Evolutionary conservation across 1,140 invertebrate species (phyloP), one percentile per base, ranked within the genome.

Genomic region (Drosophila ercepeae): DNA sequence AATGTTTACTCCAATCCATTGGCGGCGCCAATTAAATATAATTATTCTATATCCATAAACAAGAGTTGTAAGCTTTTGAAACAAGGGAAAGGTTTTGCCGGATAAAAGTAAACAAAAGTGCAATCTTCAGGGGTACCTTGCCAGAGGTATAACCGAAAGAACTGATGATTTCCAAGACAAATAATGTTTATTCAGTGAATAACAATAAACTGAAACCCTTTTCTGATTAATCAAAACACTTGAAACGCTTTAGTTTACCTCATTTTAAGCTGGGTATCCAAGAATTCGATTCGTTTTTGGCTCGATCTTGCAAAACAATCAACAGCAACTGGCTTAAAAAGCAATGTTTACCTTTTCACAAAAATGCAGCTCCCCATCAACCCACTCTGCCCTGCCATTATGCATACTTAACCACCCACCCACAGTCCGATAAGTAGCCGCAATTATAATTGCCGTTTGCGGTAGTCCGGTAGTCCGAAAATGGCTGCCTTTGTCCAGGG

Each of bases 371-470:
- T 25, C 21, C 14, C 45, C 41, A 21, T 21, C 21, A 2, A 21
- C 7, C 32, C 9, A 2, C 13, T 21, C n/a, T 13, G 5, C 34
- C n/a, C 34, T 16, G 34, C 34, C 34, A 39, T 13, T 39, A 16
- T 39, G 36, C 36, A 42, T 18, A 42, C 36, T 16, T 9, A 42
- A 1, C 16, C 14, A 16, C 13, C 63, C 39, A 14, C 39, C 32
- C 39, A n/a, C 29, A 29, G 44, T 25, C 41, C 45, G 76, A 71
- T 84, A 84, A 84, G 81, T 84, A 84, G 81, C 73, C 55, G 51
- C 81, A 84, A 84, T 84, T 84, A 84, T 84, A 84, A 84, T 84
- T 84, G 81, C 76, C 76, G 68, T 77, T 84, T 84, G 82, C 60
- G 75, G 57, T 13, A 51, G 63, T 44, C 61, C 25, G 59, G 4